A percentile compares a stretch with the other conserved stretches of the same genome.
Evolutionary conservation across 2,113 vertebrate genomes (phyloP).

Genomic region (Daphoenositta chrysoptera): DNA sequence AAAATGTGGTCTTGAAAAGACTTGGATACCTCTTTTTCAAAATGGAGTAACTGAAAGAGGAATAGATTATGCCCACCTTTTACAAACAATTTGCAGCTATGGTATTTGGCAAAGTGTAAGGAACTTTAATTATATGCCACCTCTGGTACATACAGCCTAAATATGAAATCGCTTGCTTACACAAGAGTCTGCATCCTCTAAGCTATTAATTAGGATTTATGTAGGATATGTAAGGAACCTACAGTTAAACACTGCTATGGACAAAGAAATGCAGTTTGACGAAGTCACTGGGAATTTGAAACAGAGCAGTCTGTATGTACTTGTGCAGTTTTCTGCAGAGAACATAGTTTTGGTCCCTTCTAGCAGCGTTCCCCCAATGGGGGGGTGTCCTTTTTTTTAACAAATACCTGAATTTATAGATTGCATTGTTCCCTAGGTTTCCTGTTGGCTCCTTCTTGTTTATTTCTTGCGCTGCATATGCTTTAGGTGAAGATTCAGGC

Average conservation of each 20-base stretch:
- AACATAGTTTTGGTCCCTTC: not conserved
- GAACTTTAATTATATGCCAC: not conserved
- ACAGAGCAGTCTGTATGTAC: not conserved
- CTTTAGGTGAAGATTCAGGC: not conserved
- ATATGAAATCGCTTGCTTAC: not conserved
- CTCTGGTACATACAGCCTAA: not conserved
- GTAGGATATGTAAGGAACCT: not conserved
- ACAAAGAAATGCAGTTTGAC: not conserved
- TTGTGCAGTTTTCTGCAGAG: not conserved
- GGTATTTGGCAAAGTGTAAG: not conserved
- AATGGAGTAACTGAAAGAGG: not conserved
- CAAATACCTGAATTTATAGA: not conserved
- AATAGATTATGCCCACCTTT: not conserved
- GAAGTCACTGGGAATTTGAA: not conserved
- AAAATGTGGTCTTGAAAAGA: not conserved
- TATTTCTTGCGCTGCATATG: not conserved
- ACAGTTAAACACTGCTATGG: not conserved
- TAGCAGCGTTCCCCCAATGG: fast-evolving
- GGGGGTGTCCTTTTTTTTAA: no score
- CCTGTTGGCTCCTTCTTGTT: not conserved
- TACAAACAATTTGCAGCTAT: not conserved
- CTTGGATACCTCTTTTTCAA: not conserved
- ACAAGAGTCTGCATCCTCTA: not conserved
- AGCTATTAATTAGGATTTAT: not conserved
- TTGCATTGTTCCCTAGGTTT: not conserved